Base-by-base conservation (phyloP, 2,888 invertebrate species). In the Beris morrisii region DNA sequence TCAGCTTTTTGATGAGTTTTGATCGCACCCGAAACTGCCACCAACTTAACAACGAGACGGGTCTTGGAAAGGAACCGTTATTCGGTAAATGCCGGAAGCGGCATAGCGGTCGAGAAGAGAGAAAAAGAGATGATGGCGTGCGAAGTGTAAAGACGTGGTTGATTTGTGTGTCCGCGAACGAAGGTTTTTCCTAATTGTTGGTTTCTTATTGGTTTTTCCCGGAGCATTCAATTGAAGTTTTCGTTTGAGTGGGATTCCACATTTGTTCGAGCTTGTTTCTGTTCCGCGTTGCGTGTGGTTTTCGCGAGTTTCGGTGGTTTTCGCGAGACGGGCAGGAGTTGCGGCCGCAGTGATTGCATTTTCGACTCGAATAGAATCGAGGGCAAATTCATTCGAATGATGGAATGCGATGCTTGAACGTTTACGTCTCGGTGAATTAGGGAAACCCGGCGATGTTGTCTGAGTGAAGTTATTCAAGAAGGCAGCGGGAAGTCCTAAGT, bases 101-200 rank as follows among this genome's bases (percentile, higher is more conserved):
- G n/a, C n/a, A n/a, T 46, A 57, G 15, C 57, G 57, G n/a, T n/a
- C n/a, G n/a, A n/a, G 43, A 38, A 12, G 13, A 4, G 3, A n/a
- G n/a, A n/a, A n/a, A n/a, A n/a, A 43, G 43, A 55, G 38, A 55
- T 55, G 55, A 57, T 57, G 57, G 58, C 58, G 58, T 58, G 31
- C 48, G 12, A 32, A 32, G 46, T 58, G 58, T 46, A 31, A 30
- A 30, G 58, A n/a, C 58, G 58, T 12, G n/a, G 58, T 46, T 4
- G 46, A n/a, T 31, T 46, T 9, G 45, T n/a, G n/a, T n/a, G n/a
- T n/a, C 45, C 28, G 57, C 46, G 45, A 12, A 46, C 4, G n/a
- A 58, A 32, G 7, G 46, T 28, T 58, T 45, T 58, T 9, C n/a
- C 58, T 6, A 48, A 46, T 46, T 58, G 1, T 58, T 58, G n/a